Base-by-base conservation (phyloP, 2,888 invertebrate species). In the Masnerella sp. region DNA sequence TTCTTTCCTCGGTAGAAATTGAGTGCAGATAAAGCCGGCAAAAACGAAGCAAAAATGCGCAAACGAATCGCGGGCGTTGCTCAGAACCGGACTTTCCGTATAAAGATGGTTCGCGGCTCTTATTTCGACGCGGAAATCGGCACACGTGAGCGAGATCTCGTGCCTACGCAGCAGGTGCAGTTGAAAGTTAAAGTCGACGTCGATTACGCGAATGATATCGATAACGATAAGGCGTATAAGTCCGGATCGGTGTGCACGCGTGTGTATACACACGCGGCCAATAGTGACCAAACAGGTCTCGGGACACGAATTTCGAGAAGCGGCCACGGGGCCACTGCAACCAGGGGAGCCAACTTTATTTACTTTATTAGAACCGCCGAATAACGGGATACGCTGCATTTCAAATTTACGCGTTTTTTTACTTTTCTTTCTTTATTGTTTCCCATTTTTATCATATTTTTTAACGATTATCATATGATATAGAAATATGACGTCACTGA, bases 321-420 rank as follows among this genome's bases (percentile, higher is more conserved):
- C 5, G 22, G n/a, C 22, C 8, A 20, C 12, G 25, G 17, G 42
- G 12, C 51, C 28, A 4, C 7, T 25, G 30, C 17, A 32, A 40
- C 18, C 54, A 59, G 59, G 68, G 49, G 74, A 76, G 68, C 73
- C 79, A 76, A 80, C 80, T 82, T 86, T 86, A 86, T 87, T 87
- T 86, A 86, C 83, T 85, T 86, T 86, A 86, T 86, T 85, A 84
- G 79, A 85, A 82, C 78, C 79, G 75, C 77, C 70, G 77, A 73
- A 4, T 85, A 87, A 86, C 87, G 86, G 86, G 84, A 85, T 84
- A 82, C 81, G 77, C 79, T 76, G 71, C 80, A n/a, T n/a, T n/a
- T n/a, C n/a, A n/a, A n/a, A 80, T 80, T 80, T 78, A 76, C 69
- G 74, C 70, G 70, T 72, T 45, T 45, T 15, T 45, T 52, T 30